Conservation (phyloP, 1,140 invertebrate genomes). For the Macrobrachium nipponense region DNA sequence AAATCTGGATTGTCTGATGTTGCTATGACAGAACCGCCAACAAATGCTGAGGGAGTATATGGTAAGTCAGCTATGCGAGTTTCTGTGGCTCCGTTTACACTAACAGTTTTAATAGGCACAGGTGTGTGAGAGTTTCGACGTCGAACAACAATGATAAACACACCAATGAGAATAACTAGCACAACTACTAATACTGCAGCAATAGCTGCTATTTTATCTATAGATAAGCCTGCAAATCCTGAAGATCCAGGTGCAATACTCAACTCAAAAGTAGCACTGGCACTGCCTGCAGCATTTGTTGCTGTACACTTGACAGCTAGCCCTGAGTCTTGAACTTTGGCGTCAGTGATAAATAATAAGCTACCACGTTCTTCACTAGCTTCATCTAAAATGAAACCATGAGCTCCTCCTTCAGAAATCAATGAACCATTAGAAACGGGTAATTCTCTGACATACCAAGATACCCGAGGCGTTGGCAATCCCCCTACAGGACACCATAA, state of each 20-base stretch:
- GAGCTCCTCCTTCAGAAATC: conserved; percentile 76
- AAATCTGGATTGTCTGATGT: conserved; percentile 51
- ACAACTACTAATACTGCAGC: conserved; percentile 45
- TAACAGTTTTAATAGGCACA: conserved; percentile 42
- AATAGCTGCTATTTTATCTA: conserved; percentile 47
- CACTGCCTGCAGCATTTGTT: conserved; percentile 82
- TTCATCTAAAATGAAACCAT: conserved; percentile 64
- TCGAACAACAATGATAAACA: conserved; percentile 28
- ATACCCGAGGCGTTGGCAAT: conserved; percentile 81
- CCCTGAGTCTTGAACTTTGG: conserved; percentile 82
- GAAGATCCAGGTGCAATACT: conserved; percentile 21
- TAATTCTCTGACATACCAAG: conserved; percentile 89
- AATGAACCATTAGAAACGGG: conserved; percentile 81
- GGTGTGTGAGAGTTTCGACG: conserved; percentile 47
- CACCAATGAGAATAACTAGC: conserved; percentile 26
- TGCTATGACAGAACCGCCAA: conserved; percentile 56
- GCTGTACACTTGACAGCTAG: conserved; percentile 74
- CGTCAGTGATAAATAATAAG: conserved; percentile 30
- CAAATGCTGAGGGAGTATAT: conserved; percentile 48
- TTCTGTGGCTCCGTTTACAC: conserved; percentile 53
- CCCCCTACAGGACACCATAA: conserved; percentile 83
- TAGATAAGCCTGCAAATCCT: not conserved
- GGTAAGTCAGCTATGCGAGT: conserved; percentile 43
- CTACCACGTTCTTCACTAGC: conserved; percentile 58
- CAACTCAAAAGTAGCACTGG: conserved; percentile 82